These are phyloP conservation scores for Anser brachyrhynchus DNA, from an alignment of 2,113 vertebrate genomes.

Conservation along the genomic window DNA sequence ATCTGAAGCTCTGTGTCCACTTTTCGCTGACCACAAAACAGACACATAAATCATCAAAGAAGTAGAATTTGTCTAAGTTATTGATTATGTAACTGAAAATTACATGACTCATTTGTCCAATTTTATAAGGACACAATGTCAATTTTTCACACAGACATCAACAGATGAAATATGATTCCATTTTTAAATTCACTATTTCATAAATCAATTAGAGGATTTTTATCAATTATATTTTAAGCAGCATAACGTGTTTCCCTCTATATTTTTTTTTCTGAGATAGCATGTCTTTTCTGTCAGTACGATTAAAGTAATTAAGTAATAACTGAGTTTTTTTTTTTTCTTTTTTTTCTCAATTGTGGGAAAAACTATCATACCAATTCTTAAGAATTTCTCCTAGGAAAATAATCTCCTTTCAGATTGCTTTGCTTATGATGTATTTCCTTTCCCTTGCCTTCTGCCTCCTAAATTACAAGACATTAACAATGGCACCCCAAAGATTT, in stretches of 20 bases:
- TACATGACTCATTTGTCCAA: slow-evolving; percentile 92
- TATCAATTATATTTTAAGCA: slow-evolving; percentile 69
- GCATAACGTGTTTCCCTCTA: slow-evolving; percentile 2
- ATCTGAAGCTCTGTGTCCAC: slow-evolving; percentile 70
- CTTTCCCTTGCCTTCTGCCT: background rate
- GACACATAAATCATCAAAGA: slow-evolving; percentile 91
- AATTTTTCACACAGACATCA: slow-evolving; percentile 78
- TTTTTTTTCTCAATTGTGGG: background rate
- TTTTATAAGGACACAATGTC: slow-evolving; percentile 83
- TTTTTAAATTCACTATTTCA: slow-evolving; percentile 69
- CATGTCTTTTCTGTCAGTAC: background rate
- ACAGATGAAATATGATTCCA: slow-evolving; percentile 77
- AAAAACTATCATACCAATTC: background rate
- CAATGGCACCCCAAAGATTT: background rate
- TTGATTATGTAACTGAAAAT: slow-evolving; percentile 95
- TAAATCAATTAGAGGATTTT: slow-evolving; percentile 75
- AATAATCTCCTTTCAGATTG: background rate
- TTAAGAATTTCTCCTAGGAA: background rate
- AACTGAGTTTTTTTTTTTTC: background rate
- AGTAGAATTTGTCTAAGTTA: slow-evolving; percentile 92
- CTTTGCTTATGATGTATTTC: background rate
- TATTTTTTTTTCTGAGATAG: background rate
- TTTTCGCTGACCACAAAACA: slow-evolving; percentile 72
- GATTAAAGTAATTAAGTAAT: slow-evolving; percentile 12
- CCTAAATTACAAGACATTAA: background rate